Evolutionary conservation across 2,113 vertebrate genomes (phyloP).

Genomic region (Mus spicilegus): DNA sequence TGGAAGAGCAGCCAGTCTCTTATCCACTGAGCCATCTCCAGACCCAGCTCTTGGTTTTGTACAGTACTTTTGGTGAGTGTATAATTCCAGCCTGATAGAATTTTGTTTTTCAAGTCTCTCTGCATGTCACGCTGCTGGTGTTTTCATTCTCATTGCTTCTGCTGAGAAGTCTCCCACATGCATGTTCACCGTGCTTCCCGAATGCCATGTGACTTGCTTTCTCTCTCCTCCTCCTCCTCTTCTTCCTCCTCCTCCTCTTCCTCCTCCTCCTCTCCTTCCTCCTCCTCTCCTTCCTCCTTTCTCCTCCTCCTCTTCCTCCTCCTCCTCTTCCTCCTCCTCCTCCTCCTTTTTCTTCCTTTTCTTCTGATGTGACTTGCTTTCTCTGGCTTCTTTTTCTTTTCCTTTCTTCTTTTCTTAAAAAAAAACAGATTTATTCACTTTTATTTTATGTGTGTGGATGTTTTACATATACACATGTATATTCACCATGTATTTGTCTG

Average conservation of each 20-base stretch:
- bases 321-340: too few species aligned
- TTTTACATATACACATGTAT: background rate
- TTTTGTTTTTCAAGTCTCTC: background rate
- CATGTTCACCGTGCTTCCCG: background rate
- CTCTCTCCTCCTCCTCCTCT: background rate
- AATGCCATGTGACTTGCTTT: background rate
- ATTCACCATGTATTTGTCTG: background rate
- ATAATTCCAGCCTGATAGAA: too few species aligned
- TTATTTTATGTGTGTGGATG: background rate
- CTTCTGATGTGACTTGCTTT: too few species aligned
- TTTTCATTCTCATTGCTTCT: background rate
- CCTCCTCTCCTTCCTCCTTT: too few species aligned
- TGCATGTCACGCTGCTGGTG: background rate
- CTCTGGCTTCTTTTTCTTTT: too few species aligned
- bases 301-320: fast-evolving
- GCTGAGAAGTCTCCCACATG: background rate
- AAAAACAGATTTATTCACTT: background rate
- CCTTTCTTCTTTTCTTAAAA: background rate
- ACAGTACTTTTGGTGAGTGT: too few species aligned
- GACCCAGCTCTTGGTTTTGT: too few species aligned
- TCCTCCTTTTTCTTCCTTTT: too few species aligned
- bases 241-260: background rate
- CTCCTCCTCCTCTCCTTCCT: fast-evolving
- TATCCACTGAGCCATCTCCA: too few species aligned
- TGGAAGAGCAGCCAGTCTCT: too few species aligned